Evolutionary conservation across 2,888 invertebrate species (phyloP).

Genomic region (Noctua fimbriata): DNA sequence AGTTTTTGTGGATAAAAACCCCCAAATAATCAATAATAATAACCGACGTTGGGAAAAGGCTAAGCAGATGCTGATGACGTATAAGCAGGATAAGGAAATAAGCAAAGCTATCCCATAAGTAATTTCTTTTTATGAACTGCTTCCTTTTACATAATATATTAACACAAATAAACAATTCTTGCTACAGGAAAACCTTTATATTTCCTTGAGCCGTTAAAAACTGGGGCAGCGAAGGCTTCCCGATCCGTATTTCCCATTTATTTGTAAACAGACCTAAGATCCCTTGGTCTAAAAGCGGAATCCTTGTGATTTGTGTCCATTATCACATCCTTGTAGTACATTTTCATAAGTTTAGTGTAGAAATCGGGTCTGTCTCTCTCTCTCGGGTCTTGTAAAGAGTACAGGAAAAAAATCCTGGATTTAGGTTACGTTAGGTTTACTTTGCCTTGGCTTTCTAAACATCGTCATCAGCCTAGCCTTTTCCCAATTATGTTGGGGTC

Average conservation of each 20-base stretch:
- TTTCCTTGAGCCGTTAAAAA: slow-evolving; percentile 17
- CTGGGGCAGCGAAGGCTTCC: slow-evolving; percentile 17
- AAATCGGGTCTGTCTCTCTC: neutral
- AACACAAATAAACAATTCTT: slow-evolving; percentile 23
- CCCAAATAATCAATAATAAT: neutral
- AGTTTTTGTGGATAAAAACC: neutral
- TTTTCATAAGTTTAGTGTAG: neutral
- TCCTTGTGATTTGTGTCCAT: slow-evolving; percentile 34
- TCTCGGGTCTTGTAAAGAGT: neutral
- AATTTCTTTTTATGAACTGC: neutral
- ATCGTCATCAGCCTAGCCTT: too few relatives aligned
- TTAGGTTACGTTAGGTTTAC: too few relatives aligned
- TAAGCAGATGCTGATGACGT: neutral
- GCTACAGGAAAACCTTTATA: slow-evolving; percentile 3
- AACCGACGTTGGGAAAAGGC: neutral
- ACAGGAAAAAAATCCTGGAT: too few relatives aligned
- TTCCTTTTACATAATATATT: neutral
- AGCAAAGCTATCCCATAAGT: neutral
- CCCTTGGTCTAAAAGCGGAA: slow-evolving; percentile 25
- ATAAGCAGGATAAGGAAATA: neutral
- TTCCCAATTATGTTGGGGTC: too few relatives aligned
- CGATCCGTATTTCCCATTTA: slow-evolving; percentile 30
- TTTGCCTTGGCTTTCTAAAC: neutral
- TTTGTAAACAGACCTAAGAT: slow-evolving; percentile 31
- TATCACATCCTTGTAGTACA: slow-evolving; percentile 12